Evolutionary conservation across 2,797 vertebrate genomes (phyloP).

Genomic region (Sebastes umbrosus): DNA sequence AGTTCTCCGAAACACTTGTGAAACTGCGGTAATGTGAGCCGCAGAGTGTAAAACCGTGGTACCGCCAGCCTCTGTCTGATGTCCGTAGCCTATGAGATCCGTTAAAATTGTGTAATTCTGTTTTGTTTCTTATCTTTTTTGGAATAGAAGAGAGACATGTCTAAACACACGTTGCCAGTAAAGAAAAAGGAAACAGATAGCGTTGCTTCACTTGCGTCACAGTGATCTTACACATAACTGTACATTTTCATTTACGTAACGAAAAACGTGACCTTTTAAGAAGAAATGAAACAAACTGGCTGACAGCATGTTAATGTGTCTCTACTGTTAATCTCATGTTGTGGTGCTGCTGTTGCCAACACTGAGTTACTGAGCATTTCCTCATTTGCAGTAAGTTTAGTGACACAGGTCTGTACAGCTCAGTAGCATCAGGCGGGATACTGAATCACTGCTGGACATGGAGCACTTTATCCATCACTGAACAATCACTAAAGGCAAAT

Average conservation of each 20-base stretch:
- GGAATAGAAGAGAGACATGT: neutral
- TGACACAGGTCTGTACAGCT: slow-evolving; percentile 4
- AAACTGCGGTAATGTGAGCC: too few relatives aligned
- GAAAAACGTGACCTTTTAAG: neutral
- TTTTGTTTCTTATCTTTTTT: neutral
- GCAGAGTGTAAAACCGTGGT: too few relatives aligned
- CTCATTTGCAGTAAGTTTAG: slow-evolving; percentile 50
- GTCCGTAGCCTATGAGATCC: too few relatives aligned
- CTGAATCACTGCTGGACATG: slow-evolving; percentile 51
- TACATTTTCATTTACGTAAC: neutral
- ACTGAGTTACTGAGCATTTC: slow-evolving; percentile 54
- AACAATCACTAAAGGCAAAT: slow-evolving; percentile 30
- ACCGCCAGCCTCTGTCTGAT: too few relatives aligned
- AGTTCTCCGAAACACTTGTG: too few relatives aligned
- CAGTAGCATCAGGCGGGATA: slow-evolving; percentile 23
- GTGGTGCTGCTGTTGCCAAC: neutral
- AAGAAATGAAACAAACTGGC: slow-evolving; percentile 1
- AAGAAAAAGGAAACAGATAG: neutral
- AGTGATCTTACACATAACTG: neutral
- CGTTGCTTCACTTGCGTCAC: neutral
- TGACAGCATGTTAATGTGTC: neutral
- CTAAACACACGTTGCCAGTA: neutral
- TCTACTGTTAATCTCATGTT: neutral
- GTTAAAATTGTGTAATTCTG: neutral
- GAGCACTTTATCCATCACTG: slow-evolving; percentile 12